Conservation (phyloP, 2,113 vertebrate species). For the Chaetura pelagica region DNA sequence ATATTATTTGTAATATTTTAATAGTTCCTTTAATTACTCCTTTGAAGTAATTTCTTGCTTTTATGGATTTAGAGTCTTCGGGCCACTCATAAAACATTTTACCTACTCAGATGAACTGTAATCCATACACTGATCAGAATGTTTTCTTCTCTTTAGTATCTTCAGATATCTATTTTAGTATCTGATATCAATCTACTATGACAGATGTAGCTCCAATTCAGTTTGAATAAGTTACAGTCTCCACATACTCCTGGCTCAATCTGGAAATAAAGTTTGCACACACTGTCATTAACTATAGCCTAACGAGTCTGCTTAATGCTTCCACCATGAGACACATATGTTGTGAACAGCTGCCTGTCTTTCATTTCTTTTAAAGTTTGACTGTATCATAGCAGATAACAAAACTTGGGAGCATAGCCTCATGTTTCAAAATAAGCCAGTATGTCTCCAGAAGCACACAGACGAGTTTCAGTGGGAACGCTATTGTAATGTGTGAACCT, state of each 20-base stretch:
- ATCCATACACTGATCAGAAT: neutral
- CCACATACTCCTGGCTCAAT: neutral
- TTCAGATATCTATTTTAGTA: neutral
- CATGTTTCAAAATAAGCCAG: neutral
- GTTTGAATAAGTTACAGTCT: neutral
- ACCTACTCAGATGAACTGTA: neutral
- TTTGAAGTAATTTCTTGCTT: neutral
- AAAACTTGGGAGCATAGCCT: rapidly evolving
- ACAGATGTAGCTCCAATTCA: neutral
- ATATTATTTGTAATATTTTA: neutral
- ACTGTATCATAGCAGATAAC: neutral
- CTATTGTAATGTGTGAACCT: neutral
- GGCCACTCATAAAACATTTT: neutral
- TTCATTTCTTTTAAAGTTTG: neutral
- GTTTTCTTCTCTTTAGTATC: neutral
- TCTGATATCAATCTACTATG: neutral
- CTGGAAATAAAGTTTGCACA: neutral
- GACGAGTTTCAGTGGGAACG: neutral
- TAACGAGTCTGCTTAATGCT: neutral
- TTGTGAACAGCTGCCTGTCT: neutral
- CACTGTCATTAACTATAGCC: neutral
- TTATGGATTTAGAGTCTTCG: neutral
- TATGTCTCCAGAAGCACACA: rapidly evolving
- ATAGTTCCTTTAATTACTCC: neutral
- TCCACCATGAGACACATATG: neutral